Conservation (phyloP, 2,888 invertebrate genomes). For the Erpobdella octoculata region DNA sequence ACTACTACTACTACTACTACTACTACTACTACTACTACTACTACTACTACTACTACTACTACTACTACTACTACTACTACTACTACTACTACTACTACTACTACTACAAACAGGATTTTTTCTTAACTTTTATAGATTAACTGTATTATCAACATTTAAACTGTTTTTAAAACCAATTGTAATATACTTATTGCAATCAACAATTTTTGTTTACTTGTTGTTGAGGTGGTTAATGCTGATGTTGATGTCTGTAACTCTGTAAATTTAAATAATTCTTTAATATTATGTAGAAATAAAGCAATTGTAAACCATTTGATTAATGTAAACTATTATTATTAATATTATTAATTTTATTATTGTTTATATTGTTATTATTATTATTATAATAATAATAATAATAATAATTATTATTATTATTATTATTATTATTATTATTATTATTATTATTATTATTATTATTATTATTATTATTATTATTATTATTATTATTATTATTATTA, state of each 20-base stretch:
- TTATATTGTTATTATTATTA: conserved; percentile 14
- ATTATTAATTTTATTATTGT: conserved; percentile 8
- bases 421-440: conserved; percentile 17
- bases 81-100: conserved; percentile 5
- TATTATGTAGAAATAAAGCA: background rate
- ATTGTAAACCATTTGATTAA: background rate
- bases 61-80: conserved; percentile 5
- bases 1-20: conserved; percentile 5
- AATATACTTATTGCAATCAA: background rate
- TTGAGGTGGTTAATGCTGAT: background rate
- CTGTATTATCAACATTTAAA: background rate
- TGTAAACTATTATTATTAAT: background rate
- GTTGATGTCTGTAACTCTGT: background rate
- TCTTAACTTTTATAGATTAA: background rate
- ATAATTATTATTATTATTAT: conserved; percentile 14
- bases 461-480: conserved; percentile 18
- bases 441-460: conserved; percentile 16
- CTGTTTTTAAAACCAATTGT: no score
- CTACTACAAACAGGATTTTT: background rate
- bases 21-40: conserved; percentile 5
- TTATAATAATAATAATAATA: background rate
- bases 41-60: conserved; percentile 5
- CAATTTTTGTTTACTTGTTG: background rate
- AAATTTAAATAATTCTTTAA: background rate
- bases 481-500: conserved; percentile 17